Base-by-base conservation (phyloP, 2,888 invertebrate genomes). In the Nezara viridula region DNA sequence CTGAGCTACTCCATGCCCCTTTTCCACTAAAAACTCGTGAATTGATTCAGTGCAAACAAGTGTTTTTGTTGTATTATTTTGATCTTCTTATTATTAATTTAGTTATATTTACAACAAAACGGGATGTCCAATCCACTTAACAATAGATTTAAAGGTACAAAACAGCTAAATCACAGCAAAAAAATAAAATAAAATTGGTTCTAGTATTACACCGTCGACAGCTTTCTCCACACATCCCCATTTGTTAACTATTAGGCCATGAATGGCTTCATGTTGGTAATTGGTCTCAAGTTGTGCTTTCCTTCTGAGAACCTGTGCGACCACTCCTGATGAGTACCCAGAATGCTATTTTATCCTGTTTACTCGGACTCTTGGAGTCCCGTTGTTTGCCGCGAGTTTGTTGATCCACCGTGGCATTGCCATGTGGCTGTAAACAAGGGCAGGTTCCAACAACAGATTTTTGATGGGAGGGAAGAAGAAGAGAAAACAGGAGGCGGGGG, bases 311-410 rank as follows among this genome's bases (percentile, higher is more conserved):
- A 73, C 32, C 37, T 37, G 32, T 37, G 32, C 37, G 9, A 37
- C 32, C 12, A 73, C 66, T 32, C 66, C 32, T 37, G 32, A 73
- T 73, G 66, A 37, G 19, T 73, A 73, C 66, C 37, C 19, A 37
- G 21, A 73, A 73, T 73, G 66, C 6, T 73, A 73, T 37, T 73
- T 73, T 21, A 73, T 73, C 66, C 66, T 73, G 66, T 73, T 73
- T 73, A 73, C 66, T 19, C 37, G 32, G 16, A 19, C 27, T 7
- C 4, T 0, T 21, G 37, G 24, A 37, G 32, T 73, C 37, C 66
- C 66, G 66, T 60, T 60, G 60, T 73, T 73, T 73, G 32, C 66
- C 5, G 66, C 66, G 37, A 21, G 66, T 73, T 73, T 73, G 66
- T 73, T 37, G 66, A 73, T 73, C 37, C 66, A 5, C 19, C 7